Evolutionary conservation across 1,140 invertebrate genomes (phyloP).

Genomic region (Ips nitidus): DNA sequence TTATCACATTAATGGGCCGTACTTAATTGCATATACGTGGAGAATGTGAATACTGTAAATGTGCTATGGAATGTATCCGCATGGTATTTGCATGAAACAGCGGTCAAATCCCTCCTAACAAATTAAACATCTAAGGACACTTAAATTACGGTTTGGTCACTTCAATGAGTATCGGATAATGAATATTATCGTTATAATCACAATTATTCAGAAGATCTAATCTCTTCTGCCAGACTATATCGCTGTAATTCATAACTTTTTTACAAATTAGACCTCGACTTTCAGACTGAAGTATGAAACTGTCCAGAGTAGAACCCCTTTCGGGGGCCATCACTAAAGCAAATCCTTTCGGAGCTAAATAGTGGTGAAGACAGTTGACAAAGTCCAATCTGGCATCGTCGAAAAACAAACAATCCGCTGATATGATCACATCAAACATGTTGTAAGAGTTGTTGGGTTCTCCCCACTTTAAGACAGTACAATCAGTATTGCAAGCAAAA

Average conservation of each 20-base stretch:
- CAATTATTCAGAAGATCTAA: conserved; percentile 56
- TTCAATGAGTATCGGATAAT: conserved; percentile 67
- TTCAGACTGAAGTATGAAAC: conserved; percentile 65
- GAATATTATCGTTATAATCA: conserved; percentile 68
- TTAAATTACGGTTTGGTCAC: conserved; percentile 55
- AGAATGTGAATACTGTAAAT: no score
- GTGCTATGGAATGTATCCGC: no score
- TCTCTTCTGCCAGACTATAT: conserved; percentile 67
- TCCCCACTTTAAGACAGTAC: conserved; percentile 57
- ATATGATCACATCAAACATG: conserved; percentile 70
- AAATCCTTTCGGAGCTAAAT: conserved; percentile 65
- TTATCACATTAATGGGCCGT: no score
- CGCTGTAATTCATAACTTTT: conserved; percentile 62
- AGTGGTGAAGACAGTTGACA: conserved; percentile 68
- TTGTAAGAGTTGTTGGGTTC: conserved; percentile 42
- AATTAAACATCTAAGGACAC: conserved; percentile 47
- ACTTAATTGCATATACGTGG: no score
- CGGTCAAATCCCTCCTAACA: background rate
- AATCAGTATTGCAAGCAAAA: conserved; percentile 52
- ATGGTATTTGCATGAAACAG: no score
- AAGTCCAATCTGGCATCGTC: conserved; percentile 74
- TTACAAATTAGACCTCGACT: conserved; percentile 61
- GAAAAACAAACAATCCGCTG: conserved; percentile 83
- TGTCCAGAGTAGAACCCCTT: conserved; percentile 70
- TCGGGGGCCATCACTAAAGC: conserved; percentile 77